phyloP scores from a whole-genome alignment of 2,797 vertebrate species.

The Paedocypris micromegethes region DNA sequence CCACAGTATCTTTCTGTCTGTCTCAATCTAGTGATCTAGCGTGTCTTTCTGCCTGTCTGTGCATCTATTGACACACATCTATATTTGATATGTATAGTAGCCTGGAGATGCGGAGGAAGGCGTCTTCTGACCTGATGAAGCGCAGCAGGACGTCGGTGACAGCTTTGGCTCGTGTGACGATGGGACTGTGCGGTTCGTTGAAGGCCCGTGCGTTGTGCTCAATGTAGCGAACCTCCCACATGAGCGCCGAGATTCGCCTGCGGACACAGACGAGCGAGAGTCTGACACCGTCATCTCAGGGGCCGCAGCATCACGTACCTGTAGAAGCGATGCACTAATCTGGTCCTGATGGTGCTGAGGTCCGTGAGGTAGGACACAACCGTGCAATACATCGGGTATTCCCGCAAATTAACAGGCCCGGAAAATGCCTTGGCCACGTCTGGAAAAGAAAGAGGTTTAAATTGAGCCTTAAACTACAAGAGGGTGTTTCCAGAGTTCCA shows the following conservation, averaged over 20 bases:
- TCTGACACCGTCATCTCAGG: too few species aligned
- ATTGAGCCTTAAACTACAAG: too few species aligned
- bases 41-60: too few species aligned
- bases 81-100: too few species aligned
- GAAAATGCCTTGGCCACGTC: constrained; percentile 90
- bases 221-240: constrained; percentile 98
- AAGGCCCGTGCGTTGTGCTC: constrained; percentile 97
- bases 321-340: constrained; percentile 94
- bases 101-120: too few species aligned
- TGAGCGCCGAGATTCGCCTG: constrained; percentile 94
- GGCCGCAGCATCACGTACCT: constrained; percentile 65
- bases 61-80: not conserved
- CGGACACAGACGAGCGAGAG: constrained; percentile 2
- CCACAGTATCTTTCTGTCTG: too few species aligned
- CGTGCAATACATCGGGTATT: constrained; percentile 95
- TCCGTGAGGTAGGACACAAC: constrained; percentile 93
- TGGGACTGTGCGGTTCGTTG: constrained; percentile 95
- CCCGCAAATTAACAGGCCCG: constrained; percentile 86
- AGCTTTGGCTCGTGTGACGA: constrained; percentile 90
- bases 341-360: constrained; percentile 86
- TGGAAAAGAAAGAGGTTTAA: constrained; percentile 49
- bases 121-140: constrained; percentile 82
- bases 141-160: constrained; percentile 88
- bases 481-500: too few species aligned
- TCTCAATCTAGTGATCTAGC: too few species aligned